Conservation (phyloP, 2,797 vertebrate species). For the Anisognathus igniventris region DNA sequence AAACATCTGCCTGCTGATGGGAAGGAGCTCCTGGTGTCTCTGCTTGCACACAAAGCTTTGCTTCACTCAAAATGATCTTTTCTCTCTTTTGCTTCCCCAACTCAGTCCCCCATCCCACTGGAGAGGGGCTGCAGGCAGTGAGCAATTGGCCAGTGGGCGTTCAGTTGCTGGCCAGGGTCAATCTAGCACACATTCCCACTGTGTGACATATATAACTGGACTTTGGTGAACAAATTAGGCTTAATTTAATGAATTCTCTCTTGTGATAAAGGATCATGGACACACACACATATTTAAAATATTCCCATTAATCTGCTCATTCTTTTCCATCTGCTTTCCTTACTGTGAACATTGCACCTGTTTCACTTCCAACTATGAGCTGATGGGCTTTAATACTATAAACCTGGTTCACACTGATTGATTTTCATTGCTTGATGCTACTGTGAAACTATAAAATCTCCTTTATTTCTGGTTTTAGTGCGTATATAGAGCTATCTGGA, state of each 20-base stretch:
- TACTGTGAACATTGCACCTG: not conserved
- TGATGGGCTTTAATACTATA: conserved; percentile 3
- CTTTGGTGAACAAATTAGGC: not conserved
- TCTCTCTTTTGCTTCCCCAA: not conserved
- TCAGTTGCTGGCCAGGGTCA: not conserved
- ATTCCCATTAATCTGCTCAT: not conserved
- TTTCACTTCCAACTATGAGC: not conserved
- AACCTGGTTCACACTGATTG: not conserved
- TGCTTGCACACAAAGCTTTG: not conserved
- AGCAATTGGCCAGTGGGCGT: not conserved
- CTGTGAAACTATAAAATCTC: conserved; percentile 5
- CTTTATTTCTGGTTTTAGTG: conserved; percentile 36
- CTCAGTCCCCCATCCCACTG: not conserved
- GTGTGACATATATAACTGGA: not conserved
- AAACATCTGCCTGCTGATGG: not conserved
- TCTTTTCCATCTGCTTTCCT: not conserved
- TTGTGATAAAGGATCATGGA: not conserved
- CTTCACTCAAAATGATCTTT: not conserved
- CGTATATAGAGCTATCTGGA: not conserved
- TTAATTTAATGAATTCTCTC: not conserved
- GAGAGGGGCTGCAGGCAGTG: not conserved
- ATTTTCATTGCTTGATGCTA: conserved; percentile 22
- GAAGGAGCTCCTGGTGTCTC: not conserved
- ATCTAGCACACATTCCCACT: not conserved
- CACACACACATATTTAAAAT: not conserved